These are phyloP conservation scores for Drosophila insularis DNA, from an alignment of 1,140 invertebrate species.

Conservation along the genomic window DNA sequence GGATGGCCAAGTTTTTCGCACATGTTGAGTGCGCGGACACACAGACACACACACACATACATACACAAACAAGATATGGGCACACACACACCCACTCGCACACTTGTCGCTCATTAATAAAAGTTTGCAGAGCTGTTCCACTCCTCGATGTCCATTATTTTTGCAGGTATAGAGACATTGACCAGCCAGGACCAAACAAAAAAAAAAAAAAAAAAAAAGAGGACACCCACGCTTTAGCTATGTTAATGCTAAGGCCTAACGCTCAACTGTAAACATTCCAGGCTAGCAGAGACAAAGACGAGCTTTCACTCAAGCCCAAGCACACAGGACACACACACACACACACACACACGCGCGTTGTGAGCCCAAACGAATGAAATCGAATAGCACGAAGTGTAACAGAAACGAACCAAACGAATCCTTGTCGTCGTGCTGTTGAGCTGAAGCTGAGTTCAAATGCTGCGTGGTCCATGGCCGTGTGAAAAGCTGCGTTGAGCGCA, in stretches of 20 bases:
- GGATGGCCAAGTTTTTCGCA: slow-evolving; percentile 31
- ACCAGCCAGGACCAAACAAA: slow-evolving; percentile 44
- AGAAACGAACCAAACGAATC: not conserved
- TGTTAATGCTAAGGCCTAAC: slow-evolving; percentile 38
- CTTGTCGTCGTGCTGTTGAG: slow-evolving; percentile 33
- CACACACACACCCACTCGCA: slow-evolving; percentile 36
- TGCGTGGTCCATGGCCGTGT: slow-evolving; percentile 74
- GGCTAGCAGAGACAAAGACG: slow-evolving; percentile 18
- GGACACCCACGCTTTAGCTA: slow-evolving; percentile 55
- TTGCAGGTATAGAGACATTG: slow-evolving; percentile 79
- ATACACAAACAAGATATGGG: not conserved
- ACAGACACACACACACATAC: not conserved
- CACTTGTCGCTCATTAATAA: slow-evolving; percentile 78
- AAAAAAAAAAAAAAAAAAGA: not conserved
- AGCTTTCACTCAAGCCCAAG: slow-evolving; percentile 67
- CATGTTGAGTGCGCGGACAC: slow-evolving; percentile 46
- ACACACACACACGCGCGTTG: slow-evolving; percentile 15
- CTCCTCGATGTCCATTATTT: slow-evolving; percentile 61
- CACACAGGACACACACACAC: slow-evolving; percentile 9
- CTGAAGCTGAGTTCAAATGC: slow-evolving; percentile 55
- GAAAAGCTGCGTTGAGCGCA: slow-evolving; percentile 81
- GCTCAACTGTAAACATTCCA: slow-evolving; percentile 77
- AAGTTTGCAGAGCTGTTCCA: slow-evolving; percentile 40
- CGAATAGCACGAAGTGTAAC: not conserved
- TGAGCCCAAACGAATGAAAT: not conserved